Conservation (phyloP, 2,888 invertebrate genomes). For the Stenichneumon culpator region DNA sequence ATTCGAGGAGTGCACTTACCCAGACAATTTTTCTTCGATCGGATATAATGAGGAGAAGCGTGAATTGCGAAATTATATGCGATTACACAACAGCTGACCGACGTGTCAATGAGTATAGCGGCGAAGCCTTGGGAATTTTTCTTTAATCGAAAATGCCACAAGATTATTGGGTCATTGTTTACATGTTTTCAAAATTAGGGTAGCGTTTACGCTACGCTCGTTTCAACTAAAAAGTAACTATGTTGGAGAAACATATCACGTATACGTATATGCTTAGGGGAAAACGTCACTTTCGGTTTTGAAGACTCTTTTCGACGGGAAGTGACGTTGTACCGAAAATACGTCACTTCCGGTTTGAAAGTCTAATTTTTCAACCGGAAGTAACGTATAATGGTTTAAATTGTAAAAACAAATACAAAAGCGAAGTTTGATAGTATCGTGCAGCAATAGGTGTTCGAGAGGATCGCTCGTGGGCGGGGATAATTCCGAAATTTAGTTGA, state of each 20-base stretch:
- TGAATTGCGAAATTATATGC: neutral
- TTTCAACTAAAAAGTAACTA: too few relatives aligned
- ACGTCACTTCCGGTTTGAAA: too few relatives aligned
- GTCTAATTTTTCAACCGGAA: too few relatives aligned
- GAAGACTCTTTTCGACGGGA: too few relatives aligned
- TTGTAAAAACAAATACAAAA: neutral
- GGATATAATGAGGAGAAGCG: neutral
- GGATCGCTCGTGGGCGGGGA: neutral
- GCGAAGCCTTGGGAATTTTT: neutral
- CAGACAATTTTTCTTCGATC: constrained; percentile 6
- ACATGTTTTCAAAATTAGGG: neutral
- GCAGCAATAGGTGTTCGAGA: neutral
- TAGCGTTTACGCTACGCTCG: neutral
- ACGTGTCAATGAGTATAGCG: neutral
- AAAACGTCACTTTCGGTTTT: too few relatives aligned
- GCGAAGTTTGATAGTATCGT: neutral
- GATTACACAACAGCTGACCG: constrained; percentile 3
- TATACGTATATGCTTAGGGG: too few relatives aligned
- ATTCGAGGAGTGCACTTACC: neutral
- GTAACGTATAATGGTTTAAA: too few relatives aligned
- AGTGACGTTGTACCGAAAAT: too few relatives aligned
- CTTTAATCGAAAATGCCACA: neutral
- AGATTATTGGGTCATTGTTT: neutral
- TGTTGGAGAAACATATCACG: too few relatives aligned
- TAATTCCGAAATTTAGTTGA: neutral